Base-by-base conservation (phyloP, 2,797 vertebrate genomes). In the Eospalax fontanierii region DNA sequence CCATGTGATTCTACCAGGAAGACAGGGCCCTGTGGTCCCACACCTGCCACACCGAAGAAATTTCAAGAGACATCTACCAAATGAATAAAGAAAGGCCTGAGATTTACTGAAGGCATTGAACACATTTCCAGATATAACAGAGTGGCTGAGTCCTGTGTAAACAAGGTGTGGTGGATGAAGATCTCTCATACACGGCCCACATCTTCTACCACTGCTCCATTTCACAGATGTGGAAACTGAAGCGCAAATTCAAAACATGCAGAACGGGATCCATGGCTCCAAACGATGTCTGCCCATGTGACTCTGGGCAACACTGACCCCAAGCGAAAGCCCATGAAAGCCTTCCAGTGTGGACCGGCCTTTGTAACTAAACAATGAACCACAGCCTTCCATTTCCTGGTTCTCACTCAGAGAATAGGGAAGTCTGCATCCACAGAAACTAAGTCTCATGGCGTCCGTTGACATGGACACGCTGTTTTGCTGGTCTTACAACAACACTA, bases 151-250 rank as follows among this genome's bases (percentile, higher is more conserved):
- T 84, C 74, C 66, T 24, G 14, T 18, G 10, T 1, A 0, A 35
- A 73, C 35, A 19, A 38, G 1, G 6, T 1, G 1, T 22, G 4
- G 40, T 0, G 21, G 74, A 14, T 82, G 8, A 0, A 8, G 35
- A n/a, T 43, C 38, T 65, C 4, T 24, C 26, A 3, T 21, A 16
- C 11, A 2, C 14, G 4, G 66, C 33, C 83, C 28, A 30, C 9
- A 4, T 21, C 11, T 4, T 40, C 30, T 2, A 26, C 22, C 68
- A 40, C 1, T 12, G 46, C 6, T 73, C 57, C 80, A 68, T 91
- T 65, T 63, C 35, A 71, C 54, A 61, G 81, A n/a, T n/a, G 8
- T 50, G 78, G 26, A 81, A 68, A 82, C 26, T 0, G 35, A 92
- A 85, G 78, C 90, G 83, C 54, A 70, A 74, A 43, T 26, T 57